phyloP scores from a whole-genome alignment of 2,888 invertebrate genomes.

The Meloe dianella region DNA sequence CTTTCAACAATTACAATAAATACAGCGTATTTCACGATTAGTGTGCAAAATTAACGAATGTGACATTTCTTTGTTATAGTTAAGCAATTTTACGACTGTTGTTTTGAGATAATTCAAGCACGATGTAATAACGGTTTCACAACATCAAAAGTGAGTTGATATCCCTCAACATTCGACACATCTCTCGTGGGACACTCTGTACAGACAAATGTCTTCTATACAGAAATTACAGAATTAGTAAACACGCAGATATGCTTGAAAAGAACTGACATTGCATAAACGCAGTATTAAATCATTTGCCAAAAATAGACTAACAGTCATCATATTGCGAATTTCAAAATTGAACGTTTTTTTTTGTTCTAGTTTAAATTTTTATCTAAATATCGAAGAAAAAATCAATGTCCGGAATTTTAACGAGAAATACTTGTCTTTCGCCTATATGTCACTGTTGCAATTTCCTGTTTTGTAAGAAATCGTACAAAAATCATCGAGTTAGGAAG shows the following conservation, averaged over 20 bases:
- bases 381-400: too few relatives aligned
- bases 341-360: neutral
- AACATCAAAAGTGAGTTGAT: too few relatives aligned
- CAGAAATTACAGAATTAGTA: neutral
- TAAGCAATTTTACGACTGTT: too few relatives aligned
- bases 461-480: neutral
- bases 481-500: neutral
- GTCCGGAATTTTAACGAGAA: neutral
- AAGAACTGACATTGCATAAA: slow-evolving; percentile 15
- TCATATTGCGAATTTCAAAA: neutral
- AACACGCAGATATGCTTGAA: neutral
- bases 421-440: neutral
- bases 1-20: slow-evolving; percentile 18
- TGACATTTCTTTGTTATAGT: too few relatives aligned
- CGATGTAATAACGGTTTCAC: too few relatives aligned
- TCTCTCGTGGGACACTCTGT: neutral
- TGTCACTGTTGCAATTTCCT: neutral
- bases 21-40: too few relatives aligned
- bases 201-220: neutral
- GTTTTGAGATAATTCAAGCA: too few relatives aligned
- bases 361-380: too few relatives aligned
- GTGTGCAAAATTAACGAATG: too few relatives aligned
- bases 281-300: slow-evolving; percentile 15
- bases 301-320: slow-evolving; percentile 14
- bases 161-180: too few relatives aligned